Evolutionary conservation across 1,140 invertebrate species (phyloP).

Genomic region (Pseudomyrmex flavicornis): DNA sequence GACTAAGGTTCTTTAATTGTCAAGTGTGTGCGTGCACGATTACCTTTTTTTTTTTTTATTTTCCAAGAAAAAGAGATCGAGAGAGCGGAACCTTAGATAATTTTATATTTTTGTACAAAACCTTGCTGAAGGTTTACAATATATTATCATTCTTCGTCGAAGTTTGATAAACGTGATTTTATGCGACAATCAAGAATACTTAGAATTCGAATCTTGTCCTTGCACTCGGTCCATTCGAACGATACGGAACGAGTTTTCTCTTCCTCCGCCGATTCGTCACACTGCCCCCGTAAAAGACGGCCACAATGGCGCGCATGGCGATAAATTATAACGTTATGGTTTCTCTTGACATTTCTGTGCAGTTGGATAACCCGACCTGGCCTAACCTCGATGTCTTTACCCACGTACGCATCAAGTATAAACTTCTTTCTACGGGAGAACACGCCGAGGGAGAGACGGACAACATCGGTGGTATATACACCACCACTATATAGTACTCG

Average conservation of each 20-base stretch:
- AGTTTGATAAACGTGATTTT: background rate
- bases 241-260: slow-evolving; percentile 74
- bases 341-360: slow-evolving; percentile 82
- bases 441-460: background rate
- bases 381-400: slow-evolving; percentile 80
- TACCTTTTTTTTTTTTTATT: slow-evolving; percentile 3
- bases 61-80: background rate
- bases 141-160: background rate
- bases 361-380: slow-evolving; percentile 83
- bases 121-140: background rate
- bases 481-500: slow-evolving; percentile 53
- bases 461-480: background rate
- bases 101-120: too few species aligned
- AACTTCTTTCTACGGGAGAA: slow-evolving; percentile 46
- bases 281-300: slow-evolving; percentile 81
- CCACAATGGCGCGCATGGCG: slow-evolving; percentile 80
- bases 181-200: background rate
- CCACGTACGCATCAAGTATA: slow-evolving; percentile 65
- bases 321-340: slow-evolving; percentile 85
- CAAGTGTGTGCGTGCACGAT: background rate
- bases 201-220: slow-evolving; percentile 57
- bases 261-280: slow-evolving; percentile 80
- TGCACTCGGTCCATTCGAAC: slow-evolving; percentile 64
- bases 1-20: background rate
- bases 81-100: too few species aligned